phyloP scores from a whole-genome alignment of 2,888 invertebrate species.

The Ditylenchus weischeri region DNA sequence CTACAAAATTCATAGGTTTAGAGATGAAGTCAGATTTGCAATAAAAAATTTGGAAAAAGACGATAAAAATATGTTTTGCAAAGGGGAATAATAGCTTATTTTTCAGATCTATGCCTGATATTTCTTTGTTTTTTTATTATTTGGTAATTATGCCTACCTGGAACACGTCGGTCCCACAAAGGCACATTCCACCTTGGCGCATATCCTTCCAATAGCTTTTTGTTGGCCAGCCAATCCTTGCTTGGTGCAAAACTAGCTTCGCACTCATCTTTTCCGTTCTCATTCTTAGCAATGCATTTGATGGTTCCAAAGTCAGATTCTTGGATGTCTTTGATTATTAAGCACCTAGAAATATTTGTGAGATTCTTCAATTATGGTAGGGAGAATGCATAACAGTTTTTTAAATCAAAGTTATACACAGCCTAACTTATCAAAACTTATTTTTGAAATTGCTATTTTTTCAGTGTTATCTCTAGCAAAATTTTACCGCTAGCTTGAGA shows the following conservation, averaged over 20 bases:
- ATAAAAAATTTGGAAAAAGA: no score
- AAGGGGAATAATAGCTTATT: no score
- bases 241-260: slow-evolving; percentile 41
- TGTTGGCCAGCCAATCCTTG: slow-evolving; percentile 25
- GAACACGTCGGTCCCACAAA: slow-evolving; percentile 66
- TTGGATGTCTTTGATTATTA: slow-evolving; percentile 74
- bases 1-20: neutral
- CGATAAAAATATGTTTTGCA: no score
- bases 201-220: slow-evolving; percentile 50
- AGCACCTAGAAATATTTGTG: slow-evolving; percentile 57
- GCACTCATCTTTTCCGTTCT: slow-evolving; percentile 72
- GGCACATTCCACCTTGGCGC: slow-evolving; percentile 79
- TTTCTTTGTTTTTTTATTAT: neutral
- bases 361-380: slow-evolving; percentile 48
- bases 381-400: no score
- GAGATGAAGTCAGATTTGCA: no score
- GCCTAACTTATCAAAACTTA: no score
- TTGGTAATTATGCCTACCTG: slow-evolving; percentile 22
- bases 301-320: slow-evolving; percentile 71
- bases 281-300: slow-evolving; percentile 67
- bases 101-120: no score
- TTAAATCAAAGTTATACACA: no score
- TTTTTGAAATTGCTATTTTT: no score
- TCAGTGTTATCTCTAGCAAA: no score
- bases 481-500: no score